These are phyloP conservation scores for Sternarchorhynchus goeldii DNA, from an alignment of 2,797 vertebrate species.

Conservation along the genomic window DNA sequence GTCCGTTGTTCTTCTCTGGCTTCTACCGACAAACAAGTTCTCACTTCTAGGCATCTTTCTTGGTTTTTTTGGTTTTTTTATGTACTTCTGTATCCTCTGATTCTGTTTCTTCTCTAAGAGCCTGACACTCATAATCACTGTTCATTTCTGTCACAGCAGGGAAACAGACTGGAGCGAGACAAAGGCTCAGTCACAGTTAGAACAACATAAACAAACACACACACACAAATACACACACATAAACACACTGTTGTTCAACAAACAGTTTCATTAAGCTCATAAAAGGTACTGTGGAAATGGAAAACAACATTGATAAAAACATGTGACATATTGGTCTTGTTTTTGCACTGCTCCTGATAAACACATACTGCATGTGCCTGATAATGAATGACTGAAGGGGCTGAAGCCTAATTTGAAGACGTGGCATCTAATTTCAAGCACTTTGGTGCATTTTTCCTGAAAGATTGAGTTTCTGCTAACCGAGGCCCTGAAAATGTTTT, in stretches of 20 bases:
- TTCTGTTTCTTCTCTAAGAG: neutral
- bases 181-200: too few relatives aligned
- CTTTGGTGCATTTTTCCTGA: neutral
- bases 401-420: neutral
- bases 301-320: too few relatives aligned
- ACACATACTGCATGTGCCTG: neutral
- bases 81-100: neutral
- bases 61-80: neutral
- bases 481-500: neutral
- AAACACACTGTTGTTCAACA: neutral
- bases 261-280: neutral
- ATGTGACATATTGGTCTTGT: neutral
- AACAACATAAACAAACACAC: too few relatives aligned
- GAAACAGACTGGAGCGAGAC: neutral
- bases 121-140: constrained; percentile 6
- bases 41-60: neutral
- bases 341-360: neutral
- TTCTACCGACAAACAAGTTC: constrained; percentile 1
- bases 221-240: too few relatives aligned
- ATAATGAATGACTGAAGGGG: neutral
- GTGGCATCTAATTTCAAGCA: neutral
- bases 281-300: neutral
- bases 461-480: constrained; percentile 11
- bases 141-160: constrained; percentile 29
- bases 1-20: too few relatives aligned